Base-by-base conservation (phyloP, 2,113 vertebrate genomes). In the Tor tambroides region DNA sequence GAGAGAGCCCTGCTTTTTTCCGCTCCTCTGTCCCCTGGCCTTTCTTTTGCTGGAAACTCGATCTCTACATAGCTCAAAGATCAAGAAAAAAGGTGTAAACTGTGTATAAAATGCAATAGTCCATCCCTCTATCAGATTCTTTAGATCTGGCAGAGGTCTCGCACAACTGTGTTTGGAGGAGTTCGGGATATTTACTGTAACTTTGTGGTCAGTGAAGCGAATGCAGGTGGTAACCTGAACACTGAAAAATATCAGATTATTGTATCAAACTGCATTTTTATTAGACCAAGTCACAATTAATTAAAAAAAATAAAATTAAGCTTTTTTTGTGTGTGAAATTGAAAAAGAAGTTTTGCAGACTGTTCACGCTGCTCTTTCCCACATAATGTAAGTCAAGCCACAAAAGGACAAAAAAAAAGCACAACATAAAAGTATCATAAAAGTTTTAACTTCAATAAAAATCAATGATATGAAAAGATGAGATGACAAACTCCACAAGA, bases 41-140 rank as follows among this genome's bases (percentile, higher is more conserved):
- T 92, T 97, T 96, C 95, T 95, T 96, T 96, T 94, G 95, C 95
- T 92, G 94, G 96, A 94, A 97, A 98, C 95, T 91, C 91, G 96
- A 98, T 98, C 97, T 91, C 87, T 92, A 95, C 96, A 94, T 88
- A 94, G 95, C 94, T 94, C 94, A 94, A 94, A 96, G 96, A 95
- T 96, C 95, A 96, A 96, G 96, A 96, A 96, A 97, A 96, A 96
- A 97, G 91, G 96, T 97, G 97, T 97, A 97, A 98, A 97, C 96
- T 96, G 95, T 94, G 95, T 91, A 94, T 96, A 96, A 80, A 96
- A 94, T 96, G 96, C 95, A 93, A 94, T 94, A 96, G 95, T 96
- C 95, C 96, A 92, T 95, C 93, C 91, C 88, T 69, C 84, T 93
- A 93, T 93, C 93, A 91, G 90, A 90, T 90, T 87, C 92, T 91